Percentiles rank a stretch among this genome's conserved stretches.
Evolutionary conservation across 2,113 vertebrate genomes (phyloP).

Genomic region (Trogon surrucura): DNA sequence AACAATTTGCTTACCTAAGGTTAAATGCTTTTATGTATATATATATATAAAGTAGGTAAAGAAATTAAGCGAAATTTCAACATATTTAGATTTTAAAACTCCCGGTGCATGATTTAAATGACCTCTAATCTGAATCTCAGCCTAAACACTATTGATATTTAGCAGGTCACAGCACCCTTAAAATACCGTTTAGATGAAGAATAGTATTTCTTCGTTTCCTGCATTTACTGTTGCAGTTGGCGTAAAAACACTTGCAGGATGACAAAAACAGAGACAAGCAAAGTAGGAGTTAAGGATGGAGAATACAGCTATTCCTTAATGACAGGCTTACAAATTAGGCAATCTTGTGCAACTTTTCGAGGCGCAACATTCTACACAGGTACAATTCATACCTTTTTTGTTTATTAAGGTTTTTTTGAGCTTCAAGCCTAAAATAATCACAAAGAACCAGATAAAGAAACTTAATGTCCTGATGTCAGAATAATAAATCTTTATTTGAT

Average conservation of each 20-base stretch:
- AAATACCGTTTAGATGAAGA: not conserved
- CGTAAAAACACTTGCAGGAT: not conserved
- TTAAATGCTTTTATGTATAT: not conserved
- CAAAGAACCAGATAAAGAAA: not conserved
- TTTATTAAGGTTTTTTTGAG: too few relatives aligned
- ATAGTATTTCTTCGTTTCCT: not conserved
- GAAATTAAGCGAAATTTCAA: not conserved
- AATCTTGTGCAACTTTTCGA: not conserved
- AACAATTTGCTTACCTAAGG: not conserved
- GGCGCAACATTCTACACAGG: fast-evolving
- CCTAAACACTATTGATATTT: not conserved
- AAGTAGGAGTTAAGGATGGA: not conserved
- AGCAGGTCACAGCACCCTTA: not conserved
- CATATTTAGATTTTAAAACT: not conserved
- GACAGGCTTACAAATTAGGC: not conserved
- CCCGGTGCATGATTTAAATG: not conserved
- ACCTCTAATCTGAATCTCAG: not conserved
- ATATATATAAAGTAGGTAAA: not conserved
- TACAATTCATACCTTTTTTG: not conserved
- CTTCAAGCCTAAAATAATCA: not conserved
- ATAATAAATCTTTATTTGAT: not conserved
- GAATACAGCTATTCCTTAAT: not conserved
- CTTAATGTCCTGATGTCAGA: not conserved
- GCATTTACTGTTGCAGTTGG: not conserved
- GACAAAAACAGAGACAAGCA: not conserved